Evolutionary conservation across 2,797 vertebrate species (phyloP).

Genomic region (Crossoptilon crossoptilon): DNA sequence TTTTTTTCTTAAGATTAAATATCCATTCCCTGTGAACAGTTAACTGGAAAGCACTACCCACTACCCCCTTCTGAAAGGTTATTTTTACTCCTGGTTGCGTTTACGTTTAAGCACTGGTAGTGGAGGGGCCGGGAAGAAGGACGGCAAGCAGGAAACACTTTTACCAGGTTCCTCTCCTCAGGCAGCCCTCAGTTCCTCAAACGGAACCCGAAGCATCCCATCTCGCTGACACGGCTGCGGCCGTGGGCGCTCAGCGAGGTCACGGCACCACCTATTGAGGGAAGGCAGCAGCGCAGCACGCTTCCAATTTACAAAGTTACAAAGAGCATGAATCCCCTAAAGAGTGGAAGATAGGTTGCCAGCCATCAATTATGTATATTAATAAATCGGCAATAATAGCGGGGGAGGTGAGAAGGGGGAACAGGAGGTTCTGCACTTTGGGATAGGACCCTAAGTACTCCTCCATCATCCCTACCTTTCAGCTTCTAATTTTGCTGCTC

Average conservation of each 20-base stretch:
- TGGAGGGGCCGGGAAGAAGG: background rate
- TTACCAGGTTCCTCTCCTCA: background rate
- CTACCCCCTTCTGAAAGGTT: background rate
- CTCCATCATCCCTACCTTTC: background rate
- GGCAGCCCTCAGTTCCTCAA: background rate
- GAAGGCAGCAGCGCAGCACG: background rate
- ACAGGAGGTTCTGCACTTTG: background rate
- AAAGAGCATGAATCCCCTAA: background rate
- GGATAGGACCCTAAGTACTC: background rate
- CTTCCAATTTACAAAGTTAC: fast-evolving
- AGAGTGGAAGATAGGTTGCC: background rate
- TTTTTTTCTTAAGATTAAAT: background rate
- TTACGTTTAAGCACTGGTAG: background rate
- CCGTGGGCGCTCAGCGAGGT: background rate
- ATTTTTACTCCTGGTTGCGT: background rate
- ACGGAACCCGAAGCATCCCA: background rate
- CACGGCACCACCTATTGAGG: background rate
- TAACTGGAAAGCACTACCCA: background rate
- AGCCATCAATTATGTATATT: background rate
- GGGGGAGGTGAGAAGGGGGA: too few species aligned
- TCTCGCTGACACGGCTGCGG: fast-evolving
- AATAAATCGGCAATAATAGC: background rate
- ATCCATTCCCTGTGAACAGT: background rate
- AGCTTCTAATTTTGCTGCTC: background rate
- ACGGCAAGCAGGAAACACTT: background rate